A percentile compares a stretch with the other conserved stretches of the same genome.
phyloP scores from a whole-genome alignment of 2,888 invertebrate genomes.

The Cartodere bifasciata region DNA sequence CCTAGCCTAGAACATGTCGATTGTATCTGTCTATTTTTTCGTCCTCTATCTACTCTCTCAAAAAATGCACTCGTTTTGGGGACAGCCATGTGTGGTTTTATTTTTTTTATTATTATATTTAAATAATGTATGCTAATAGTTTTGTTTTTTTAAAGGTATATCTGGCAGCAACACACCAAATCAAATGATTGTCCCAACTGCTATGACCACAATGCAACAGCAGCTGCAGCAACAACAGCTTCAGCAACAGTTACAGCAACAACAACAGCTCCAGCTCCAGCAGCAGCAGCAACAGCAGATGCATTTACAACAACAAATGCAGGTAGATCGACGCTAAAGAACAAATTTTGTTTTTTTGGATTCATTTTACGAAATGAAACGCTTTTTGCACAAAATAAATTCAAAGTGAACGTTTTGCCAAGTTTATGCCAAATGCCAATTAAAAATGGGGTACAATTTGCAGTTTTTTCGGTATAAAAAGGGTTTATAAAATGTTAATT shows the following conservation, averaged over 20 bases:
- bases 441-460: no score
- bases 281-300: constrained; percentile 43
- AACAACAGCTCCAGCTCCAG: constrained; percentile 39
- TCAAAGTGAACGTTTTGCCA: constrained; percentile 3
- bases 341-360: no score
- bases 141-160: constrained; percentile 14
- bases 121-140: neutral
- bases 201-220: constrained; percentile 37
- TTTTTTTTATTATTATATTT: no score
- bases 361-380: no score
- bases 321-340: constrained; percentile 46
- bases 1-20: no score
- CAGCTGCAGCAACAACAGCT: constrained; percentile 37
- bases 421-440: no score
- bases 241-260: constrained; percentile 44
- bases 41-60: no score
- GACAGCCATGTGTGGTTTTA: no score
- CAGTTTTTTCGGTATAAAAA: no score
- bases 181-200: constrained; percentile 41
- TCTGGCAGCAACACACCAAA: constrained; percentile 31
- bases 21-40: no score
- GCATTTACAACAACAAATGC: constrained; percentile 46
- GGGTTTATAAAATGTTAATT: no score
- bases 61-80: no score
- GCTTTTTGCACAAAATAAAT: neutral